Conservation (phyloP, 2,888 invertebrate species). For the Drosophila tripunctata region DNA sequence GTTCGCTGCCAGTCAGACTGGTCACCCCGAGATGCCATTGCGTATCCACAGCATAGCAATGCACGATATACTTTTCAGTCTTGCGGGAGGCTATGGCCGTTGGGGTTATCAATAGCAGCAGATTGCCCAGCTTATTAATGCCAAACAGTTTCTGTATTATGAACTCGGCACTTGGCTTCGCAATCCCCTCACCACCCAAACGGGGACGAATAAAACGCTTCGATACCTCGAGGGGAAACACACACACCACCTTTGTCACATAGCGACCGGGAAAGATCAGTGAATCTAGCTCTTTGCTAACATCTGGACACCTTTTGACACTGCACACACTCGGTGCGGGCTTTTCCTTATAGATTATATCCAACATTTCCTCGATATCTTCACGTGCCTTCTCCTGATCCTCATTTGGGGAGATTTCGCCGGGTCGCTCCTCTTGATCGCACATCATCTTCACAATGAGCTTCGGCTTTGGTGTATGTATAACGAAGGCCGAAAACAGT, state of each 20-base stretch:
- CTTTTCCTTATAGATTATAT: slow-evolving; percentile 3
- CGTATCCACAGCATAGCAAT: slow-evolving; percentile 17
- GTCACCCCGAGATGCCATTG: slow-evolving; percentile 34
- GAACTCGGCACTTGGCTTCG: not conserved
- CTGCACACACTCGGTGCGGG: not conserved
- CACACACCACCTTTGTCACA: slow-evolving; percentile 14
- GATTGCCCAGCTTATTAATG: not conserved
- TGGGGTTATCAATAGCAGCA: slow-evolving; percentile 36
- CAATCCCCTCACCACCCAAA: not conserved
- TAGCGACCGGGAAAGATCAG: slow-evolving; percentile 13
- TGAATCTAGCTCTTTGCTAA: not conserved
- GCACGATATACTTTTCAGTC: slow-evolving; percentile 8
- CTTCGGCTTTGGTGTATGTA: too few species aligned
- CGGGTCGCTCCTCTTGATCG: not conserved
- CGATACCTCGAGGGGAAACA: slow-evolving; percentile 14
- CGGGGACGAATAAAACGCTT: slow-evolving; percentile 13
- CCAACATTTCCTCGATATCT: slow-evolving; percentile 13
- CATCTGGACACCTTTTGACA: not conserved
- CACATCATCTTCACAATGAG: slow-evolving; percentile 4
- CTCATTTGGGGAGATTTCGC: not conserved
- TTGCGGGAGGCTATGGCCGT: not conserved
- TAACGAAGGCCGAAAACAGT: not conserved
- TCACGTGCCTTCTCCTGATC: slow-evolving; percentile 11
- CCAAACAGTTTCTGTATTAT: slow-evolving; percentile 21
- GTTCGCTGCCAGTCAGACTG: slow-evolving; percentile 18